phyloP scores from a whole-genome alignment of 2,888 invertebrate species.

The Spodoptera picta region DNA sequence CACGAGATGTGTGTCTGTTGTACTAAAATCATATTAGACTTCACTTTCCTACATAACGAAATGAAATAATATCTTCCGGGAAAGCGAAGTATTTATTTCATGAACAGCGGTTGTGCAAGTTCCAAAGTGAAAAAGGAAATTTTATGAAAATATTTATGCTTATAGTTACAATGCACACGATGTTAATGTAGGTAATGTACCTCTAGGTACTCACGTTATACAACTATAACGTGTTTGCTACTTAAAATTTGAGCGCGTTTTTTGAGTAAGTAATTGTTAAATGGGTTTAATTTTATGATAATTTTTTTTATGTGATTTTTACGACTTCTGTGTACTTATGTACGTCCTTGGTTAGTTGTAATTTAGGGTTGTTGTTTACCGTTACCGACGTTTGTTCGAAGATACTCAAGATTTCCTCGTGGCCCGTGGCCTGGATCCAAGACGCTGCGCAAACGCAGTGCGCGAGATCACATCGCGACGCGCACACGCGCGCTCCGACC shows the following conservation, averaged over 20 bases:
- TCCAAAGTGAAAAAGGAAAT: no score
- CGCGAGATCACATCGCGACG: slow-evolving; percentile 40
- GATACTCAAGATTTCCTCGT: slow-evolving; percentile 48
- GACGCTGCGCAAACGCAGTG: slow-evolving; percentile 55
- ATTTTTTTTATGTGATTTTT: slow-evolving; percentile 15
- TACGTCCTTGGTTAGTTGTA: slow-evolving; percentile 48
- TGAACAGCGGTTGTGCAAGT: no score
- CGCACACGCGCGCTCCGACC: slow-evolving; percentile 48
- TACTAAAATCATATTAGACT: no score
- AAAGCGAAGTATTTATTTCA: no score
- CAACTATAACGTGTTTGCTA: slow-evolving; percentile 16
- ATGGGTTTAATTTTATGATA: slow-evolving; percentile 26
- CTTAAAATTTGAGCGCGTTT: slow-evolving; percentile 4
- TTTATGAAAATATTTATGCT: not conserved
- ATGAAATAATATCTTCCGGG: no score
- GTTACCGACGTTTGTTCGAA: slow-evolving; percentile 52
- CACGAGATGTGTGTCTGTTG: no score
- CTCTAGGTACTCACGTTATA: not conserved
- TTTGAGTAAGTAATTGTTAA: slow-evolving; percentile 4
- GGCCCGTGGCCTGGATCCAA: slow-evolving; percentile 59
- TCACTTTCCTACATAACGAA: no score
- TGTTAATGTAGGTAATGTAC: no score
- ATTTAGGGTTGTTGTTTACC: slow-evolving; percentile 61
- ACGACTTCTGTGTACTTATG: slow-evolving; percentile 1
- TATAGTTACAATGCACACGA: not conserved